Percentiles rank a stretch among this genome's conserved stretches.
These are phyloP conservation scores for Tamandua tetradactyla DNA, from an alignment of 2,797 vertebrate species.

Conservation along the genomic window DNA sequence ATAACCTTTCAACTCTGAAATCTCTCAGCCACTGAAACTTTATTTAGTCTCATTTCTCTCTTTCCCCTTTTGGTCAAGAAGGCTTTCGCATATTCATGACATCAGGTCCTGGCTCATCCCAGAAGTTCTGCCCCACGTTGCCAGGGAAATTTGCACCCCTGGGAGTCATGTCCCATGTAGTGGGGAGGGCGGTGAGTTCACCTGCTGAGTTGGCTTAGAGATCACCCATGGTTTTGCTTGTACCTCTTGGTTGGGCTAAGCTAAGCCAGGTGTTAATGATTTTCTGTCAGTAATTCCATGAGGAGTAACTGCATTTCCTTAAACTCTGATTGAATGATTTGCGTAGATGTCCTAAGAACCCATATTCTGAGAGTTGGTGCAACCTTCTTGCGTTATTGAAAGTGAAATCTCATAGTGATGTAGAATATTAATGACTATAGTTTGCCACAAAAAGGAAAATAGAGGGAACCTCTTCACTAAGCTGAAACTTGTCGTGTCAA, in stretches of 20 bases:
- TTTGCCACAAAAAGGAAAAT: no score
- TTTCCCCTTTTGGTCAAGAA: no score
- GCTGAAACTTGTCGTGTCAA: neutral
- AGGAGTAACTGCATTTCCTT: slow-evolving; percentile 78
- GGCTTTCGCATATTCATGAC: no score
- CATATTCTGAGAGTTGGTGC: slow-evolving; percentile 74
- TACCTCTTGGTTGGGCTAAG: slow-evolving; percentile 71
- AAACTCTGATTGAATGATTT: slow-evolving; percentile 74
- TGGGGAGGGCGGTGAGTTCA: no score
- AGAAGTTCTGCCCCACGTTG: no score
- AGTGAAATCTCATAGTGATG: slow-evolving; percentile 79
- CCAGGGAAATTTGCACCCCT: no score
- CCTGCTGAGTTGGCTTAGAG: no score
- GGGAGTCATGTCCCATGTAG: no score
- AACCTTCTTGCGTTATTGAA: slow-evolving; percentile 42
- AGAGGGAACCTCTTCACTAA: neutral
- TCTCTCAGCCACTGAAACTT: no score
- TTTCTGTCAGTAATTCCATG: slow-evolving; percentile 78
- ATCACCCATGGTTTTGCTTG: neutral
- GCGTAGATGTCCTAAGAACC: slow-evolving; percentile 72
- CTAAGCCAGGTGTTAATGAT: slow-evolving; percentile 79
- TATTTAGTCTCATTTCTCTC: no score
- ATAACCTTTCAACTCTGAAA: no score
- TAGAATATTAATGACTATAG: slow-evolving; percentile 58
- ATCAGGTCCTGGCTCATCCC: no score